Evolutionary conservation across 2,113 vertebrate genomes (phyloP).

Genomic region (Dasyurus viverrinus): DNA sequence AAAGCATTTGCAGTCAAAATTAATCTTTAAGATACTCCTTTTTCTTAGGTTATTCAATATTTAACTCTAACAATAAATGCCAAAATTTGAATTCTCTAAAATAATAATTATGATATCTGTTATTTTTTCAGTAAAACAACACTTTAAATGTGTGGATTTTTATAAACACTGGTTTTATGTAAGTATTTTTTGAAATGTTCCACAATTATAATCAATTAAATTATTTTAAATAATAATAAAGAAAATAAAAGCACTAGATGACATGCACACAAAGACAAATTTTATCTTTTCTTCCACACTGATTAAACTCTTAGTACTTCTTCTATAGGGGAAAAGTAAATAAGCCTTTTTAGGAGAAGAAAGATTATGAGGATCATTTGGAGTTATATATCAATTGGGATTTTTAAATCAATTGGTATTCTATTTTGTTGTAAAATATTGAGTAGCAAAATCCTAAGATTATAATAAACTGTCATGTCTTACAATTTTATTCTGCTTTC

Average conservation of each 20-base stretch:
- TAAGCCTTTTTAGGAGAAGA: not conserved
- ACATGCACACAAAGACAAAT: conserved; percentile 23
- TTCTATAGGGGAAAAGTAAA: conserved; percentile 30
- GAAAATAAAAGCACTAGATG: conserved; percentile 16
- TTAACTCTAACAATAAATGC: not conserved
- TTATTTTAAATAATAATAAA: conserved; percentile 27
- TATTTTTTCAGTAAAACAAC: conserved; percentile 52
- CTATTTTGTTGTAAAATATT: too few relatives aligned
- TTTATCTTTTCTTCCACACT: conserved; percentile 51
- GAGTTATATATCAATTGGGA: conserved; percentile 49
- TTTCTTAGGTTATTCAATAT: not conserved
- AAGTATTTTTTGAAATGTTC: conserved; percentile 25
- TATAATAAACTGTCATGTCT: not conserved
- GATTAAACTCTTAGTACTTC: conserved; percentile 26
- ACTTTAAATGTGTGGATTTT: conserved; percentile 7
- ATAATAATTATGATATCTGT: not conserved
- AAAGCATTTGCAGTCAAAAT: conserved; percentile 1
- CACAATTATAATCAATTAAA: conserved; percentile 29
- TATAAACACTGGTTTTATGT: conserved; percentile 36
- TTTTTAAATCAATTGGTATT: conserved; percentile 49
- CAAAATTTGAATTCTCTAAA: conserved; percentile 28
- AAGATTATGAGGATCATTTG: conserved; percentile 39
- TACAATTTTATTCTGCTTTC: not conserved
- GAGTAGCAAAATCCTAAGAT: not conserved
- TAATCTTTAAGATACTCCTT: not conserved